A percentile compares a stretch with the other conserved stretches of the same genome.
Evolutionary conservation across 2,113 vertebrate genomes (phyloP).

Genomic region (Cyanoliseus patagonus): DNA sequence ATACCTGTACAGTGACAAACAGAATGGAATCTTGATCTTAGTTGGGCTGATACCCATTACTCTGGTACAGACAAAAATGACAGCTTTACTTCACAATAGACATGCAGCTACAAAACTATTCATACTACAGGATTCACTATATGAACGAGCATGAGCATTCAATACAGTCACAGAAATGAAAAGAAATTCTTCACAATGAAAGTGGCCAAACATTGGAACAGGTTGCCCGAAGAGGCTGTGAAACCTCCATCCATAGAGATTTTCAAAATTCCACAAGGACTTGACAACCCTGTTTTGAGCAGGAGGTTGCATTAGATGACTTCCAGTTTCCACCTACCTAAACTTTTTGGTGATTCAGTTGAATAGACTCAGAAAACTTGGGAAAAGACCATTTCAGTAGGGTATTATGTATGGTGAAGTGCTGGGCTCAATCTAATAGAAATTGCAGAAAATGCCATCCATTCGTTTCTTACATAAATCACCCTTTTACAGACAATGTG

Average conservation of each 20-base stretch:
- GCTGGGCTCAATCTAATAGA: neutral
- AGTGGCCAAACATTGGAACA: neutral
- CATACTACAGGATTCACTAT: neutral
- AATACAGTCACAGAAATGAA: neutral
- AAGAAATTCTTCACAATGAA: neutral
- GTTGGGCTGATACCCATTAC: neutral
- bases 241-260: neutral
- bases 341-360: neutral
- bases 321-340: neutral
- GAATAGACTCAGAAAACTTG: neutral
- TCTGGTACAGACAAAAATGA: neutral
- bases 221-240: neutral
- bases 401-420: neutral
- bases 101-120: neutral
- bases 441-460: neutral
- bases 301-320: neutral
- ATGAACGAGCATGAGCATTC: neutral
- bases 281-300: neutral
- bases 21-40: neutral
- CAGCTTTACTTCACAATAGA: neutral
- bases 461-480: neutral
- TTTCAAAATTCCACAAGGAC: neutral
- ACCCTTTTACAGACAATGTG: neutral
- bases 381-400: neutral
- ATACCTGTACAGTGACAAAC: neutral